Base-by-base conservation (phyloP, 2,888 invertebrate genomes). In the Neoaliturus tenellus region DNA sequence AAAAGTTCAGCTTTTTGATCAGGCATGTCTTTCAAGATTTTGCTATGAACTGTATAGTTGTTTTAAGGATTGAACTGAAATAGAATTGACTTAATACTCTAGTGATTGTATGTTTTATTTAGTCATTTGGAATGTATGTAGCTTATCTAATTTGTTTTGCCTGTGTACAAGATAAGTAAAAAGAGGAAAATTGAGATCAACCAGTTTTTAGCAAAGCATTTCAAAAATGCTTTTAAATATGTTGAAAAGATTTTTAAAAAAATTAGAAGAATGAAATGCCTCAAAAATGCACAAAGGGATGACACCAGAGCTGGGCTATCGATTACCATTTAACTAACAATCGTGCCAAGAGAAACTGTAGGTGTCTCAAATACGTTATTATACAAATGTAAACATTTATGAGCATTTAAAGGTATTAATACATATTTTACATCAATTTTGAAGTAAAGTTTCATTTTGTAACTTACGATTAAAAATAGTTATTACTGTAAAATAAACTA, bases 1-100 rank as follows among this genome's bases (percentile, higher is more conserved):
- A 4, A 31, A 55, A 35, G 39, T 35, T 69, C 39, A 10, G 35
- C 6, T 28, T 58, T 58, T 28, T 33, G 67, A 17, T 39, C 20
- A n/a, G 69, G 39, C 33, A 69, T 69, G 69, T 69, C 69, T 69
- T 69, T 69, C 69, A 69, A 35, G 69, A 39, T n/a, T 69, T 69
- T 4, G n/a, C 8, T 17, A 20, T 39, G 39, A 69, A 69, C 69
- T 69, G 35, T 69, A 35, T 31, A 39, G 17, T 33, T 67, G 39
- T 35, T 10, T 69, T 69, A 35, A 1, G 20, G 33, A 20, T 10
- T 69, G 20, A 31, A 39, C 35, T 69, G 33, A 35, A 62, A 28
- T 62, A 69, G 17, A 39, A 35, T 20, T 17, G n/a, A 28, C 67
- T 67, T 67, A 33, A 67, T 33, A 39, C 58, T 58, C 1, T 31